phyloP scores from a whole-genome alignment of 1,140 invertebrate genomes.

The Saxidomus purpurata region DNA sequence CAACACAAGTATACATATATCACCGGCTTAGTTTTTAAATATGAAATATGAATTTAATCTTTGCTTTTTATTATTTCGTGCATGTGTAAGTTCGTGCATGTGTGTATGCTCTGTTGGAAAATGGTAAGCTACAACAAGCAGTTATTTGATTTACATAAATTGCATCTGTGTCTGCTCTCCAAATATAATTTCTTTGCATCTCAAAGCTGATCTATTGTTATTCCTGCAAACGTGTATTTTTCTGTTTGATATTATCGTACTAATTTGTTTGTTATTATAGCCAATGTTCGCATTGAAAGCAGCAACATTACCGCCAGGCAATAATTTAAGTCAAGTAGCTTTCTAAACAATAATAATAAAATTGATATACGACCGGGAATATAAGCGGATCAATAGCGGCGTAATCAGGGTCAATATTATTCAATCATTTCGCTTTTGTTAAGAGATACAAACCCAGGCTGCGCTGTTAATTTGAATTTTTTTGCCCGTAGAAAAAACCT shows the following conservation, averaged over 20 bases:
- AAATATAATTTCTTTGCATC: too few species aligned
- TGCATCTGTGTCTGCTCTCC: too few species aligned
- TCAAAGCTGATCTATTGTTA: background rate
- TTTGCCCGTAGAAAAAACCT: background rate
- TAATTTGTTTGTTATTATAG: background rate
- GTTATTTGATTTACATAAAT: too few species aligned
- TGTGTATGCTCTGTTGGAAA: too few species aligned
- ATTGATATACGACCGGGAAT: slow-evolving; percentile 1
- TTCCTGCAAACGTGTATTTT: background rate
- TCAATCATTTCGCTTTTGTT: background rate
- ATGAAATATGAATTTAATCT: too few species aligned
- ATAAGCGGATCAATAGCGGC: background rate
- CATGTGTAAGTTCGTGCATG: too few species aligned
- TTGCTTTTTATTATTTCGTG: too few species aligned
- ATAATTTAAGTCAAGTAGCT: slow-evolving; percentile 23
- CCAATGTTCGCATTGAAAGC: background rate
- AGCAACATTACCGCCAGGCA: background rate
- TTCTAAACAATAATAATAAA: slow-evolving; percentile 21
- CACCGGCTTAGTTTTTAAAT: too few species aligned
- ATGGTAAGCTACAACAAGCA: too few species aligned
- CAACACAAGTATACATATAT: too few species aligned
- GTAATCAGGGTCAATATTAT: background rate
- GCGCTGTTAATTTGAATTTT: background rate
- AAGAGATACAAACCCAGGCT: background rate
- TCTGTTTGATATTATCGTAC: background rate